Evolutionary conservation across 2,797 vertebrate genomes (phyloP), one percentile per base, ranked within the genome.

Genomic region (Acrossocheilus fasciatus): DNA sequence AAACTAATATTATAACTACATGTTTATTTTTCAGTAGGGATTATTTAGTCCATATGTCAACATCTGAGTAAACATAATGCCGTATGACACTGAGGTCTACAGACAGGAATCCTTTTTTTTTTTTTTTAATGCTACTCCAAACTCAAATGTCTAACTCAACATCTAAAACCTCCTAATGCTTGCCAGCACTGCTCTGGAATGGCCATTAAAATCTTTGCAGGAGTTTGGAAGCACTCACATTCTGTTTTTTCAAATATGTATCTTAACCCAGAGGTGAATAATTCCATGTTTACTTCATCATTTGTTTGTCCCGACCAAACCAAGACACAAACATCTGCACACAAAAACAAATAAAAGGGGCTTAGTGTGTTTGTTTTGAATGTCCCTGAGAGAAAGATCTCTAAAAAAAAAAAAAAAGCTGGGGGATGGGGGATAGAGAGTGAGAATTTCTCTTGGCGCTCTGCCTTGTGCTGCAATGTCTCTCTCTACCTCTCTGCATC

Each of bases 271-370:
- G 90, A 92, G 87, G 88, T 80, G 54, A 90, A 91, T 90, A 91
- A 93, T 83, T 89, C 86, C 89, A 90, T 93, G 91, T 88, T 94
- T 94, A 92, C 92, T 93, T 91, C 89, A 93, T 93, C 86, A 90
- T 88, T 85, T 62, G 77, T 87, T 87, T 90, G 47, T 79, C 50
- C 84, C 73, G 54, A 91, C 85, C 90, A 92, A 92, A 72, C 74
- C 86, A 73, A 75, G 62, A 75, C 36, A 69, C 57, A 39, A 88
- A 88, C 77, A 87, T 79, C 91, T 85, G 77, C 84, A 70, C 81
- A 41, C 45, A 83, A 84, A 91, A 87, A 85, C 74, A 89, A 73
- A 76, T 84, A 72, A 81, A 81, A 34, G 3, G 81, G 26, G 74
- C 23, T 66, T 62, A 57, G 72, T 74, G 34, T 81, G 50, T 57